Evolutionary conservation across 2,113 vertebrate species (phyloP).

Genomic region (Heterochromis multidens): DNA sequence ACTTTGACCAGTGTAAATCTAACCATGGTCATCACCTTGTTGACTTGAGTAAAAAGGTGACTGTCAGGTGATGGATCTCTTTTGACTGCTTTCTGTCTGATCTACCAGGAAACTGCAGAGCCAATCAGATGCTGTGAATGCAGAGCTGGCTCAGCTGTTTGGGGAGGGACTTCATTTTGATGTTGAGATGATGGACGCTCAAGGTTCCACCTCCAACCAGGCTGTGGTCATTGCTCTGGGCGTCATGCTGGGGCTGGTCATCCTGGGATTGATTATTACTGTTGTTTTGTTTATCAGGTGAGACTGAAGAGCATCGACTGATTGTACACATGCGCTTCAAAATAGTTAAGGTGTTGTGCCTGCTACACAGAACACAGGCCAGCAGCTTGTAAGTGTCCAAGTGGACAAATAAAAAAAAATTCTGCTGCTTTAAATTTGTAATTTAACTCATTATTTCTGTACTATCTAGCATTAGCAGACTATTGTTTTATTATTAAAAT

Average conservation of each 20-base stretch:
- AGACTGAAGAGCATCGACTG: not conserved
- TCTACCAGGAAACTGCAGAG: conserved; percentile 72
- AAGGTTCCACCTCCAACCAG: not conserved
- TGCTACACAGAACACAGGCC: not conserved
- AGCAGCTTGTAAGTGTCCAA: not conserved
- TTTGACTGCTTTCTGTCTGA: not conserved
- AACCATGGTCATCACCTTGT: not conserved
- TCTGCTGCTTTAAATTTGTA: not conserved
- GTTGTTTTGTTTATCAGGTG: conserved; percentile 49
- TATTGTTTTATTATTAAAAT: too few species aligned
- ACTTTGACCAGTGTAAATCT: not conserved
- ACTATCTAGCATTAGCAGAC: too few species aligned
- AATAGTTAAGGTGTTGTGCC: fast-evolving
- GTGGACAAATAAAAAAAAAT: not conserved
- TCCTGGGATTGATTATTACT: conserved; percentile 44
- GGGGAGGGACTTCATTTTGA: not conserved
- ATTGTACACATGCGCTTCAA: not conserved
- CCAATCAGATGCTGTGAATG: conserved; percentile 40
- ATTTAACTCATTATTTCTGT: not conserved
- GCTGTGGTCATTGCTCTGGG: conserved; percentile 41
- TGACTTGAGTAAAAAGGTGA: not conserved
- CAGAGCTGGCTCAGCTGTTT: conserved; percentile 61
- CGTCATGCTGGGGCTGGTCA: conserved; percentile 53
- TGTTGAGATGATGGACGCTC: not conserved
- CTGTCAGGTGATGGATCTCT: not conserved